Conservation (phyloP, 2,888 invertebrate genomes). For the Epirrita christyi region DNA sequence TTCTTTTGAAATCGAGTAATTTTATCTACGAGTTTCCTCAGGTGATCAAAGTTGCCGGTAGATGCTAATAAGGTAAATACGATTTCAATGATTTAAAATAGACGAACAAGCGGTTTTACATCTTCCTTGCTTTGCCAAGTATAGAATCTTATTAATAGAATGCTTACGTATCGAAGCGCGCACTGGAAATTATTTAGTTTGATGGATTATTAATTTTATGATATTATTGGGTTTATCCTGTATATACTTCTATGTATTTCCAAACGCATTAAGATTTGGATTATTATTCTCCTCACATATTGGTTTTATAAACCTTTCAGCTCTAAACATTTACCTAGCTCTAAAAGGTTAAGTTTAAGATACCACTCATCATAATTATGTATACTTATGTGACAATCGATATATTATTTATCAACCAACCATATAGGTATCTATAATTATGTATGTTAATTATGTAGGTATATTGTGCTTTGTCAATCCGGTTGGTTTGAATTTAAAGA, state of each 20-base stretch:
- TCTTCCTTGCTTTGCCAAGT: constrained; percentile 6
- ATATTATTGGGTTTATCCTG: not conserved
- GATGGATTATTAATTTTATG: constrained; percentile 6
- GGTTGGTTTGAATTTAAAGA: constrained; percentile 48
- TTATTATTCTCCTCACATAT: not conserved
- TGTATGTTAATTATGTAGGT: no score
- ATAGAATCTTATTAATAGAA: constrained; percentile 13
- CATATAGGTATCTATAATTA: no score
- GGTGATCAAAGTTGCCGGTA: not conserved
- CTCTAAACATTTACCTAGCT: no score
- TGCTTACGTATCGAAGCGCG: constrained; percentile 2
- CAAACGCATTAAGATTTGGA: not conserved
- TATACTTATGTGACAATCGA: no score
- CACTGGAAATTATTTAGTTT: constrained; percentile 2
- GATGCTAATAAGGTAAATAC: constrained; percentile 9
- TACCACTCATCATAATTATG: no score
- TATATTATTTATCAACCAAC: no score
- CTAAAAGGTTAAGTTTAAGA: no score
- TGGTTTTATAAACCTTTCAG: no score
- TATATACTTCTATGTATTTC: not conserved
- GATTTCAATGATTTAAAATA: not conserved
- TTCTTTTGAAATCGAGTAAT: not conserved
- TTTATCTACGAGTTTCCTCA: not conserved
- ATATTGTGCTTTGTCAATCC: constrained; percentile 35
- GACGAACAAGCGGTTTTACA: constrained; percentile 16